Conservation (phyloP, 2,888 invertebrate species). For the Mythimna pallens region DNA sequence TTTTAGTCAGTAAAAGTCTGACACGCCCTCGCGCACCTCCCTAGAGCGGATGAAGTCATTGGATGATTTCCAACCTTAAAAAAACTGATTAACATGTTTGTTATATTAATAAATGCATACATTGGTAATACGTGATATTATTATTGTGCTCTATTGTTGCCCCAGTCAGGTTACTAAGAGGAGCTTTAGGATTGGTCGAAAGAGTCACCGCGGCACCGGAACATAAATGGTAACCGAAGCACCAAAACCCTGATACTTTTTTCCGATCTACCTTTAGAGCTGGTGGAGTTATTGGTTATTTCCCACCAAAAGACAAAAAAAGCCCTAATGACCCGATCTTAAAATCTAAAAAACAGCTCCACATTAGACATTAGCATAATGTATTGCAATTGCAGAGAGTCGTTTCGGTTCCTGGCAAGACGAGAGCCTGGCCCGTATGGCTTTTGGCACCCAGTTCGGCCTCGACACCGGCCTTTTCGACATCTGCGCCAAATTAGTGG, state of each 20-base stretch:
- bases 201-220: too few species aligned
- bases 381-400: slow-evolving; percentile 75
- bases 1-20: too few species aligned
- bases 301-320: too few species aligned
- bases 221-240: too few species aligned
- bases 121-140: slow-evolving; percentile 62
- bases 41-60: too few species aligned
- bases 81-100: slow-evolving; percentile 65
- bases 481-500: slow-evolving; percentile 79
- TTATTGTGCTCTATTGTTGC: slow-evolving; percentile 13
- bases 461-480: slow-evolving; percentile 70
- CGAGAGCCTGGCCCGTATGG: slow-evolving; percentile 73
- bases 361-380: slow-evolving; percentile 78
- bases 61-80: too few species aligned
- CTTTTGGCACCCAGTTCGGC: slow-evolving; percentile 79
- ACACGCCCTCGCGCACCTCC: too few species aligned
- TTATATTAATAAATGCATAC: slow-evolving; percentile 78
- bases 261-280: too few species aligned
- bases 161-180: too few species aligned
- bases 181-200: too few species aligned
- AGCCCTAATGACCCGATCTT: slow-evolving; percentile 9
- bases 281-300: too few species aligned
- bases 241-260: too few species aligned
- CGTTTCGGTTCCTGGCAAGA: slow-evolving; percentile 71
- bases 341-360: slow-evolving; percentile 22